Evolutionary conservation across 2,888 invertebrate genomes (phyloP).

Genomic region (Caenorhabditis plicata): DNA sequence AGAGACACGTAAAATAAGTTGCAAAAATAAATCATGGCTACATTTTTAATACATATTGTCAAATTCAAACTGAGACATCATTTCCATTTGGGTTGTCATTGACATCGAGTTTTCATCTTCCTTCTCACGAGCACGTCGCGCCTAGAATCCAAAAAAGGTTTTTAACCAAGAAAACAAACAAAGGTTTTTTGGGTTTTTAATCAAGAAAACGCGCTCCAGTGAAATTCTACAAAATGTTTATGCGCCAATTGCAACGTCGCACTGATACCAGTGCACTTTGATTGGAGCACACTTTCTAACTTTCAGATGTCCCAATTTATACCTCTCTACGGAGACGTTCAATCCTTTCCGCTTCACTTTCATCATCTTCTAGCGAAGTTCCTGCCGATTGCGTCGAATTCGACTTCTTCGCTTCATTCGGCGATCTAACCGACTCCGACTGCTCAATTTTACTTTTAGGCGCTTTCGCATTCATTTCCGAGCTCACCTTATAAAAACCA

Average conservation of each 20-base stretch:
- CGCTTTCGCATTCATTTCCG: no score
- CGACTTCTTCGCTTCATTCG: no score
- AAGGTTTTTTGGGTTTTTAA: background rate
- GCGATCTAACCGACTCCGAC: no score
- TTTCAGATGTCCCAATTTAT: background rate
- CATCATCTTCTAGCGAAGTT: conserved; percentile 13
- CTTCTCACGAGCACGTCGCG: conserved; percentile 13
- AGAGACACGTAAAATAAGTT: no score
- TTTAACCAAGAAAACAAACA: background rate
- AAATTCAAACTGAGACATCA: conserved; percentile 28
- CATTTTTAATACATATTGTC: conserved; percentile 26
- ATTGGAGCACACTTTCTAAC: no score
- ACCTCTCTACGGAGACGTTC: conserved; percentile 25
- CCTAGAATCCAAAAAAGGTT: conserved; percentile 10
- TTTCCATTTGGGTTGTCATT: conserved; percentile 29
- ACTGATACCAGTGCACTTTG: no score
- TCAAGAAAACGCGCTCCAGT: background rate
- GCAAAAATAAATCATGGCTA: background rate
- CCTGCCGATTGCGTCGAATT: no score
- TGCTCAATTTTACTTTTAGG: no score
- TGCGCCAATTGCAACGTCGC: no score
- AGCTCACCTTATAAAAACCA: no score
- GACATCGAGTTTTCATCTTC: conserved; percentile 20
- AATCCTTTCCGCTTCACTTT: conserved; percentile 22
- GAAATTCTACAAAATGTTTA: background rate